Base-by-base conservation (phyloP, 2,888 invertebrate genomes). In the Morpho helenor region DNA sequence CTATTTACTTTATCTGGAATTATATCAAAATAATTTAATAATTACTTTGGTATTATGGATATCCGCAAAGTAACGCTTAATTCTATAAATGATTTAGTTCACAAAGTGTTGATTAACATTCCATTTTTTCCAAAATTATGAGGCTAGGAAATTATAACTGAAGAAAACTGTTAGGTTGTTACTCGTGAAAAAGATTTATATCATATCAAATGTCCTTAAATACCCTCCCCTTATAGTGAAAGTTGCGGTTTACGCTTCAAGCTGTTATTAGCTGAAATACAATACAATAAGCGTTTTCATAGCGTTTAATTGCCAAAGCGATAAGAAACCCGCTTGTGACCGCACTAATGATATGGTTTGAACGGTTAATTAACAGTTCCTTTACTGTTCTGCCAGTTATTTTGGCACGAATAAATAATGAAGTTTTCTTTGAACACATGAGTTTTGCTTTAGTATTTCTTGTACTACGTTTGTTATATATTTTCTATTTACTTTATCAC, bases 231-330 rank as follows among this genome's bases (percentile, higher is more conserved):
- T 75, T 67, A 58, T 43, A 58, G 72, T 71, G 69, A 80, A 74
- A 76, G 80, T 80, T 74, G 80, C 78, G 79, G 76, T 73, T 80
- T 63, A 68, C 80, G 80, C 76, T 76, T 72, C 79, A 72, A 76
- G 72, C 84, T 81, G 79, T 87, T 86, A 89, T 90, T 89, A 88
- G 75, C 75, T 82, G 80, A 66, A 87, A 84, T 77, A 85, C 77
- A 81, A 75, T 76, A 79, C 80, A 78, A 76, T 80, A 78, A 76
- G 76, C 79, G 83, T 84, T 87, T 87, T 86, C 80, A 79, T 82
- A 85, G 70, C 80, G 77, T 82, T 87, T 90, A 89, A 90, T 88
- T 89, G 87, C 77, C 63, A 60, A 65, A 69, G 74, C 89, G 90
- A 89, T 90, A 90, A 90, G 86, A 79, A 84, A 81, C 75, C 78